A percentile compares a stretch with the other conserved stretches of the same genome.
Conservation (phyloP, 2,888 invertebrate genomes). For the Melieria picta region DNA sequence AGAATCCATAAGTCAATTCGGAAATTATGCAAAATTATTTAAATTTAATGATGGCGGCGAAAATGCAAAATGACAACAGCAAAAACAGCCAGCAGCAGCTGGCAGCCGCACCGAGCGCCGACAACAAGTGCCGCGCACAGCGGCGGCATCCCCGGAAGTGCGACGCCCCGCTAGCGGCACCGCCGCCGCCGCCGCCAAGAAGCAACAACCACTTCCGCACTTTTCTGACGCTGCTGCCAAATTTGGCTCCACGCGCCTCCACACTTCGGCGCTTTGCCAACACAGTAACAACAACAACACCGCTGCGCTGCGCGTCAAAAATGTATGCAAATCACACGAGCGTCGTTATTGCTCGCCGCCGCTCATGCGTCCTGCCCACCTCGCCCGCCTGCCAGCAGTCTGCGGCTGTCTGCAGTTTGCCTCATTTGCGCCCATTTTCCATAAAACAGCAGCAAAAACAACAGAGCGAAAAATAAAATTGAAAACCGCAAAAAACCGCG, state of each 20-base stretch:
- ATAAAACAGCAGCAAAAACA: slow-evolving; percentile 49
- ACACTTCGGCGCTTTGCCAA: neutral
- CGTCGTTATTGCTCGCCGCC: neutral
- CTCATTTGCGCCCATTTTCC: slow-evolving; percentile 58
- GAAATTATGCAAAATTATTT: slow-evolving; percentile 65
- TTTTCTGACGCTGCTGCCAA: too few relatives aligned
- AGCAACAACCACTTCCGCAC: neutral
- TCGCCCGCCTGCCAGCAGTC: too few relatives aligned
- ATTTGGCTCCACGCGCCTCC: neutral
- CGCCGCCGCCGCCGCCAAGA: neutral
- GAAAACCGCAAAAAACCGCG: too few relatives aligned
- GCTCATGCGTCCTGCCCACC: too few relatives aligned
- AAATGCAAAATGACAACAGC: slow-evolving; percentile 2
- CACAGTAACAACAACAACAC: neutral
- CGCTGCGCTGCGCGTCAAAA: slow-evolving; percentile 28
- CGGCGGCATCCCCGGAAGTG: slow-evolving; percentile 36
- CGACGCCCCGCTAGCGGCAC: too few relatives aligned
- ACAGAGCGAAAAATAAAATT: too few relatives aligned
- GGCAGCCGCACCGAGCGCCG: too few relatives aligned
- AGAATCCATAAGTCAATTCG: slow-evolving; percentile 58
- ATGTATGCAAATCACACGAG: slow-evolving; percentile 57
- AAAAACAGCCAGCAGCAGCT: too few relatives aligned
- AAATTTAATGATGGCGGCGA: slow-evolving; percentile 54
- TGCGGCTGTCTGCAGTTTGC: too few relatives aligned
- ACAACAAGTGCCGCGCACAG: too few relatives aligned